Conservation (phyloP, 1,140 invertebrate genomes). For the Trachymyrmex cornetzi region DNA sequence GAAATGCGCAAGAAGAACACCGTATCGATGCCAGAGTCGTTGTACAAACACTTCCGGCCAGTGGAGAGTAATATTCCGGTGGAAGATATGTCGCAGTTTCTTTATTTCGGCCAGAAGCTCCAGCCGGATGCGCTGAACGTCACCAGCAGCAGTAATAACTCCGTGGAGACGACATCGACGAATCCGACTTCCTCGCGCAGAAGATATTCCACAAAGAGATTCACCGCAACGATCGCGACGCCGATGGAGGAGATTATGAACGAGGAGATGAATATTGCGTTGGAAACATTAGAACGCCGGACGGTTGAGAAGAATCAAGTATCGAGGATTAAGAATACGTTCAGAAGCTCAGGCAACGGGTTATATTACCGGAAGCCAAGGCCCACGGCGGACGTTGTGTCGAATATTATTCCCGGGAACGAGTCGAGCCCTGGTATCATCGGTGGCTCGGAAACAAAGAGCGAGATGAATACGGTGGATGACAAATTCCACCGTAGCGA, state of each 20-base stretch:
- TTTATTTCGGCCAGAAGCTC: constrained; percentile 91
- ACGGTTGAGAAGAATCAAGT: constrained; percentile 80
- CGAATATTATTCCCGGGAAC: constrained; percentile 79
- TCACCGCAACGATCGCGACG: constrained; percentile 68
- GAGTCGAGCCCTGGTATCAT: constrained; percentile 58
- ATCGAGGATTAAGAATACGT: constrained; percentile 78
- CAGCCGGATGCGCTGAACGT: constrained; percentile 80
- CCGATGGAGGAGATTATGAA: constrained; percentile 78
- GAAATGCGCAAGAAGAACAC: constrained; percentile 81
- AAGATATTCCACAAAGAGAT: constrained; percentile 80
- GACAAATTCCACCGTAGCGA: constrained; percentile 61
- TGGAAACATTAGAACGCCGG: constrained; percentile 79
- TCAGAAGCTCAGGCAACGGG: constrained; percentile 72
- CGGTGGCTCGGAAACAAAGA: constrained; percentile 41
- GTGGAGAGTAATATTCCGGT: constrained; percentile 89
- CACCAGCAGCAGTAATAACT: constrained; percentile 60
- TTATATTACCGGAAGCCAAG: constrained; percentile 77
- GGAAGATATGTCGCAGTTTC: constrained; percentile 90
- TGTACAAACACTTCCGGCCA: constrained; percentile 89
- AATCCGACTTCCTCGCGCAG: constrained; percentile 76
- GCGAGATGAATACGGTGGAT: constrained; percentile 46
- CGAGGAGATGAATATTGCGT: constrained; percentile 80
- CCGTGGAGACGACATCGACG: constrained; percentile 71
- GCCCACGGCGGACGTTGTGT: constrained; percentile 78
- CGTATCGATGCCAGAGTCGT: constrained; percentile 87